A percentile compares a stretch with the other conserved stretches of the same genome.
phyloP scores from a whole-genome alignment of 2,113 vertebrate species.

The Brachypodius melanocephalos region DNA sequence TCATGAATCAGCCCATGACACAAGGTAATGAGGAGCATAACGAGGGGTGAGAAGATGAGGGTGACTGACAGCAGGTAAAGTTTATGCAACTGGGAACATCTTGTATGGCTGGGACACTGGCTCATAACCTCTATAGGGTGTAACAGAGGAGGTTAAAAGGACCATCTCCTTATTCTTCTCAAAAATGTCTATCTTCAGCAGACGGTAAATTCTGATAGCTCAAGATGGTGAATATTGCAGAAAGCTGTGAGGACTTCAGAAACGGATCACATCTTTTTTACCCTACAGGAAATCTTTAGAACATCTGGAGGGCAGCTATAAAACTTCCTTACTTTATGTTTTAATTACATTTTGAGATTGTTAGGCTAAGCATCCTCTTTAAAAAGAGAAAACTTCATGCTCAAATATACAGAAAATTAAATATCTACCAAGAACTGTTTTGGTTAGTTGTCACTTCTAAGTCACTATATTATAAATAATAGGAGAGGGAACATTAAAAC shows the following conservation, averaged over 20 bases:
- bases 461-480: conserved; percentile 44
- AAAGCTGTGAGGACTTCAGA: background rate
- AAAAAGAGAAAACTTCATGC: conserved; percentile 14
- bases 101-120: fast-evolving
- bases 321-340: conserved; percentile 39
- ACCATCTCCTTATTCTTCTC: background rate
- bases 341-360: conserved; percentile 47
- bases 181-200: background rate
- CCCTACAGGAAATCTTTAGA: conserved; percentile 45
- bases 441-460: conserved; percentile 37
- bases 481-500: conserved; percentile 23
- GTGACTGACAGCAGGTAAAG: background rate
- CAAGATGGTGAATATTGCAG: background rate
- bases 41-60: background rate
- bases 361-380: conserved; percentile 33
- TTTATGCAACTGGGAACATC: background rate
- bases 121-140: background rate
- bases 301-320: conserved; percentile 70
- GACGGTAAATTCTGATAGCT: background rate
- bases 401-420: conserved; percentile 23
- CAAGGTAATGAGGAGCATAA: background rate
- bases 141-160: background rate
- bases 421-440: conserved; percentile 7
- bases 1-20: background rate
- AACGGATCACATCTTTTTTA: background rate